Percentiles rank a stretch among this genome's conserved stretches.
phyloP scores from a whole-genome alignment of 1,140 invertebrate species.

The Bombus polaris region DNA sequence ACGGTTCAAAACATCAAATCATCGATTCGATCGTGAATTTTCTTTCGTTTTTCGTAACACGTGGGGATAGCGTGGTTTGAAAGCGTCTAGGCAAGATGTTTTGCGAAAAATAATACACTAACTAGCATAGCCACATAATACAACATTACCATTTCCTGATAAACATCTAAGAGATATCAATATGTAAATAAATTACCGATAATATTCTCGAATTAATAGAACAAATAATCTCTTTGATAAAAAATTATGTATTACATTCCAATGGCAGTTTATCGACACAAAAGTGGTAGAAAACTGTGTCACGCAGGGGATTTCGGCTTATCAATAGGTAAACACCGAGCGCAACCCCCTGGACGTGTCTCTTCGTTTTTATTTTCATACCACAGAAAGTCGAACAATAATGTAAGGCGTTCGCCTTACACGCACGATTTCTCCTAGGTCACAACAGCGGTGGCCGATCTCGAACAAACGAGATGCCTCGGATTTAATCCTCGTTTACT shows the following conservation, averaged over 20 bases:
- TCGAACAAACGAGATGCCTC: slow-evolving; percentile 64
- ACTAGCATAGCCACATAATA: too few species aligned
- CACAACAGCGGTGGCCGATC: slow-evolving; percentile 67
- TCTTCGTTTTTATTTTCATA: slow-evolving; percentile 16
- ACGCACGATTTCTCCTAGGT: slow-evolving; percentile 70
- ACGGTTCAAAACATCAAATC: neutral
- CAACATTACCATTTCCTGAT: too few species aligned
- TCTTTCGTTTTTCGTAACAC: neutral
- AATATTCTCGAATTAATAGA: too few species aligned
- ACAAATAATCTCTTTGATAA: too few species aligned
- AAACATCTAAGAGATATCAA: too few species aligned
- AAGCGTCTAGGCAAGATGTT: too few species aligned
- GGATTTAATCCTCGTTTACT: slow-evolving; percentile 77
- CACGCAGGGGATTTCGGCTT: neutral
- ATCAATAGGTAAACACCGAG: neutral
- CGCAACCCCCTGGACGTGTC: neutral
- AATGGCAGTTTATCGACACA: too few species aligned
- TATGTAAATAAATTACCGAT: too few species aligned
- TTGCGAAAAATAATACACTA: too few species aligned
- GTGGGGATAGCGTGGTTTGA: neutral
- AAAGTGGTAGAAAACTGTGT: neutral
- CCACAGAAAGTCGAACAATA: slow-evolving; percentile 25
- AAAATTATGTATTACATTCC: too few species aligned
- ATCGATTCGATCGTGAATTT: neutral
- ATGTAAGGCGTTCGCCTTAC: slow-evolving; percentile 56